Evolutionary conservation across 2,797 vertebrate species (phyloP), one percentile per base, ranked within the genome.

Genomic region (Molossus alvarezi): DNA sequence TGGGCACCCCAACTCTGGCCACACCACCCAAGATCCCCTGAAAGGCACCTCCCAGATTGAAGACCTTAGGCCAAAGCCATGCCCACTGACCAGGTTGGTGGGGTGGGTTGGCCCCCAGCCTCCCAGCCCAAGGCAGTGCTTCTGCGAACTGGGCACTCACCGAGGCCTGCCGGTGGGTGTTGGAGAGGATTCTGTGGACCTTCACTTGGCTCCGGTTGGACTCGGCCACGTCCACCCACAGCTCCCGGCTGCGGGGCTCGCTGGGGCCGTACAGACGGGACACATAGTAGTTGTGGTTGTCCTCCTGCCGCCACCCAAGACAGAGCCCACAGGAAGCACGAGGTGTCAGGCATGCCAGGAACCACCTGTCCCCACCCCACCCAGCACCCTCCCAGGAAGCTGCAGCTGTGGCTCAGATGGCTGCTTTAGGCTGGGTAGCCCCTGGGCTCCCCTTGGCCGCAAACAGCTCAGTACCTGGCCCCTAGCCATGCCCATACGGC

Each of bases 131-230:
- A 53, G 72, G 33, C 17, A 51, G 29, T 9, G 0, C 51, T 64
- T 57, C 75, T 1, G 4, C 55, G 57, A 6, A 13, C 57, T 0
- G 51, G 77, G 20, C 60, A 97, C 99, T 99, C 98, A 99, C 99
- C 97, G 99, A 99, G 87, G 99, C 99, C 97, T 99, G 99, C 7
- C 99, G 98, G 98, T 99, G 99, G 6, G 99, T 98, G 95, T 99
- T 99, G 96, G 99, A 99, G 55, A 99, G 98, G 95, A 99, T 99
- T n/a, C 98, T 98, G 2, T 99, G 99, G 88, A 99, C 98, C 98
- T 98, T 98, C 58, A 98, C 99, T 93, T 99, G 99, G 95, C 98
- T 99, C 69, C 98, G 97, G 91, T 98, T 98, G 94, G 98, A 98
- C 7, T 98, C 95, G 0, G 95, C 98, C 98, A 99, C 96, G 57